Percentiles rank a stretch among this genome's conserved stretches.
Conservation (phyloP, 92 coral and sea anemone genomes). For the Isaurus tuberculatus region DNA sequence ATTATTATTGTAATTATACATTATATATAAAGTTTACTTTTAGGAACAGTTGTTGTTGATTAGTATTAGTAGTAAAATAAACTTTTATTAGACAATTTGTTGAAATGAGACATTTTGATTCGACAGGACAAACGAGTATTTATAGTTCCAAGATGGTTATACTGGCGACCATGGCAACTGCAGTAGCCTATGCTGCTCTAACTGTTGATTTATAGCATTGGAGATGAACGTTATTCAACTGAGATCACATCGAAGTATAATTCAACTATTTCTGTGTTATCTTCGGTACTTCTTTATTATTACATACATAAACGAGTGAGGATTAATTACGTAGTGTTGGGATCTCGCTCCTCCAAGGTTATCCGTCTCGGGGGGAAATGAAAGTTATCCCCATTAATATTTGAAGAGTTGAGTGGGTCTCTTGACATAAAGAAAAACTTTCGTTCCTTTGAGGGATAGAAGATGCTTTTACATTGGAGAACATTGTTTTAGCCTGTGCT, state of each 20-base stretch:
- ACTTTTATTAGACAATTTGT: background rate
- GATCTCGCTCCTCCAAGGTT: no score
- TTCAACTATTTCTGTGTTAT: background rate
- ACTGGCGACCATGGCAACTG: background rate
- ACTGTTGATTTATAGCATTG: slow-evolving; percentile 22
- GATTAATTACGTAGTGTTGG: no score
- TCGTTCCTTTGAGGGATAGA: no score
- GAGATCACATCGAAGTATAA: background rate
- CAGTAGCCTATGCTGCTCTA: background rate
- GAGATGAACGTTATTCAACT: background rate
- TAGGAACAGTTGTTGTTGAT: background rate
- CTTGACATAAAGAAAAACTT: no score
- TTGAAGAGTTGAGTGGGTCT: no score
- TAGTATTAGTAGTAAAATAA: background rate
- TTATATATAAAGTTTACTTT: no score
- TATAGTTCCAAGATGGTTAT: background rate
- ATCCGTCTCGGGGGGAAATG: no score
- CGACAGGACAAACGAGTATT: slow-evolving; percentile 6
- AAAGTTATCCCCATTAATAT: no score
- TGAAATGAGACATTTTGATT: background rate
- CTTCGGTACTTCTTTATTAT: background rate
- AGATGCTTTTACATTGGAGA: no score
- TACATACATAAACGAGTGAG: background rate
- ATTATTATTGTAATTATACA: no score
- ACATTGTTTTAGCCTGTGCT: no score